Conservation (phyloP, 2,113 vertebrate species). For the Salvator merianae region DNA sequence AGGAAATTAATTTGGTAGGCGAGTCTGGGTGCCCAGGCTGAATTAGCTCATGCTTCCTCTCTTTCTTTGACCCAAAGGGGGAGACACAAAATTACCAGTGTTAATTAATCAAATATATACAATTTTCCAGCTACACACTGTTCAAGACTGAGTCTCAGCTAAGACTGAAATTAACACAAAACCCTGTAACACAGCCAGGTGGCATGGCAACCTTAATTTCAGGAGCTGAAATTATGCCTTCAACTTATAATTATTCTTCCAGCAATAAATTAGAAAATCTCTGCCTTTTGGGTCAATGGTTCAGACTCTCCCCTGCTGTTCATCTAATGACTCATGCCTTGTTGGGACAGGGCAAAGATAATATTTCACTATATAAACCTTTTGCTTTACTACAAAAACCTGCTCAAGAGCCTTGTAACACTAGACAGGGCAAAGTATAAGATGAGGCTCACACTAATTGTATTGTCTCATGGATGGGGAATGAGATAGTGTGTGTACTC, state of each 20-base stretch:
- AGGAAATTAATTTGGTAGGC: not conserved
- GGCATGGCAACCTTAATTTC: conserved; percentile 9
- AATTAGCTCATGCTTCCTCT: not conserved
- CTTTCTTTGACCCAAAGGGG: not conserved
- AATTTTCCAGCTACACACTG: not conserved
- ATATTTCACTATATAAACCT: not conserved
- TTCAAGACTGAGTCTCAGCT: not conserved
- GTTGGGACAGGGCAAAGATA: not conserved
- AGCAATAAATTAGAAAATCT: not conserved
- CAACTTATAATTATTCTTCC: conserved; percentile 3
- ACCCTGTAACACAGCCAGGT: not conserved
- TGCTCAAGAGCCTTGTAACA: not conserved
- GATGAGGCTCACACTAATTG: no score
- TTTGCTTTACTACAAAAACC: not conserved
- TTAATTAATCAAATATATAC: conserved; percentile 8
- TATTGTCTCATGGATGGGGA: no score
- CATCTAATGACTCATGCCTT: not conserved
- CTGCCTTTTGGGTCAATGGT: not conserved
- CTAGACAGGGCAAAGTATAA: not conserved
- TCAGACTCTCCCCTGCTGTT: not conserved
- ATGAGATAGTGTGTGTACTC: no score
- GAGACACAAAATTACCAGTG: not conserved
- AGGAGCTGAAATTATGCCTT: not conserved
- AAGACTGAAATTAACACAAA: not conserved
- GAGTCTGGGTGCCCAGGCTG: not conserved